A percentile compares a stretch with the other conserved stretches of the same genome.
Evolutionary conservation across 2,888 invertebrate species (phyloP).

Genomic region (Nemotelus pantherinus): DNA sequence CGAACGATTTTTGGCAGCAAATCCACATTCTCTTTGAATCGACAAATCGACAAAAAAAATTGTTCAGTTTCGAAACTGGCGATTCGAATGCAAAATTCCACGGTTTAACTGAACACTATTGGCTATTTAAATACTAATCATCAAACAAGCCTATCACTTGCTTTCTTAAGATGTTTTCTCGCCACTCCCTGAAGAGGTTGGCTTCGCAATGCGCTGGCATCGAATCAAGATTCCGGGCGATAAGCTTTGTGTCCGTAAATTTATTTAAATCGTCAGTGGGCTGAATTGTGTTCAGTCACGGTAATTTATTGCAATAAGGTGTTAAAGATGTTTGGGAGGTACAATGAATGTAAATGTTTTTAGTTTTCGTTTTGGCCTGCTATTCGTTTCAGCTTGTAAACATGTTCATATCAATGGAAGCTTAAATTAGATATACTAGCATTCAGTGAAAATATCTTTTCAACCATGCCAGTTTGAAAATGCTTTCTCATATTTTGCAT

Average conservation of each 20-base stretch:
- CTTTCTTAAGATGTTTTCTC: not conserved
- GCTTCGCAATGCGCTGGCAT: slow-evolving; percentile 26
- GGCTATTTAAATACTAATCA: slow-evolving; percentile 13
- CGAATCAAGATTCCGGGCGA: slow-evolving; percentile 25
- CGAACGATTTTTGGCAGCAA: slow-evolving; percentile 26
- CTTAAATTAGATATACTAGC: not conserved
- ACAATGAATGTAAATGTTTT: not conserved
- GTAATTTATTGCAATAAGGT: slow-evolving; percentile 32
- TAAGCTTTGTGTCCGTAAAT: slow-evolving; percentile 1
- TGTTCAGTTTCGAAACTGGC: not conserved
- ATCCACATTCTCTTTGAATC: not conserved
- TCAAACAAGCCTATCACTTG: not conserved
- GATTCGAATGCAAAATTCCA: not conserved
- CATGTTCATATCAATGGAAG: slow-evolving; percentile 8
- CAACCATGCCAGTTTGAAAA: not conserved
- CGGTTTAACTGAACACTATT: slow-evolving; percentile 16
- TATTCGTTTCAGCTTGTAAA: not conserved
- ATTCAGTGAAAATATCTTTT: slow-evolving; percentile 2
- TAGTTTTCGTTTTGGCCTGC: not conserved
- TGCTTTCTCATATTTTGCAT: not conserved
- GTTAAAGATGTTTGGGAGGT: slow-evolving; percentile 34
- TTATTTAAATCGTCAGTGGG: slow-evolving; percentile 36
- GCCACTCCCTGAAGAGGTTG: slow-evolving; percentile 40
- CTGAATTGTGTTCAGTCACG: slow-evolving; percentile 37
- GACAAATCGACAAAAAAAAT: slow-evolving; percentile 15